Conservation (phyloP, 2,113 vertebrate genomes). For the Sorex fumeus region DNA sequence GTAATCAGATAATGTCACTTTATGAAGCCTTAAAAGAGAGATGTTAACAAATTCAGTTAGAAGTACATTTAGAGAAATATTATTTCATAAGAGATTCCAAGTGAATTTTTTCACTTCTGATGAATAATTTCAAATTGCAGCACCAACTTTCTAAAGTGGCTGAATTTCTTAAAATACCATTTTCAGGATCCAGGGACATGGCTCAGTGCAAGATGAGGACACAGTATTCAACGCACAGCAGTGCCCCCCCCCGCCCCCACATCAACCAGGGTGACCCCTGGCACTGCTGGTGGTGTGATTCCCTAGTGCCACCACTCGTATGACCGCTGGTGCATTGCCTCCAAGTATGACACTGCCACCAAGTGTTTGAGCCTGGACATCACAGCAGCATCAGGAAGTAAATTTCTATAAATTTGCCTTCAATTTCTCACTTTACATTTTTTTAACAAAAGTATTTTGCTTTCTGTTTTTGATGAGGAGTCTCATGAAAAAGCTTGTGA, state of each 20-base stretch:
- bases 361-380: too few relatives aligned
- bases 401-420: constrained; percentile 22
- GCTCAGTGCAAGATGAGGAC: too few relatives aligned
- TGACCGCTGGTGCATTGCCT: background rate
- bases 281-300: too few relatives aligned
- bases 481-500: too few relatives aligned
- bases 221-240: too few relatives aligned
- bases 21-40: constrained; percentile 44
- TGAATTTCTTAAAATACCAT: constrained; percentile 55
- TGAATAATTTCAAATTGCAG: constrained; percentile 60
- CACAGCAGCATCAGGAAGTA: constrained; percentile 4
- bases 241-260: too few relatives aligned
- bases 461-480: background rate
- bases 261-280: too few relatives aligned
- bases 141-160: constrained; percentile 57
- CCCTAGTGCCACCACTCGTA: too few relatives aligned
- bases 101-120: constrained; percentile 70
- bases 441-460: constrained; percentile 30
- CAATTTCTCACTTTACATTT: constrained; percentile 20
- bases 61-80: constrained; percentile 67
- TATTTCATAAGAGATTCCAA: constrained; percentile 62
- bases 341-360: constrained; percentile 4
- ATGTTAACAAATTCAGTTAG: constrained; percentile 32
- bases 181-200: constrained; percentile 5
- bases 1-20: constrained; percentile 61